These are phyloP conservation scores for Phyllotreta cruciferae DNA, from an alignment of 2,888 invertebrate species.

Conservation along the genomic window DNA sequence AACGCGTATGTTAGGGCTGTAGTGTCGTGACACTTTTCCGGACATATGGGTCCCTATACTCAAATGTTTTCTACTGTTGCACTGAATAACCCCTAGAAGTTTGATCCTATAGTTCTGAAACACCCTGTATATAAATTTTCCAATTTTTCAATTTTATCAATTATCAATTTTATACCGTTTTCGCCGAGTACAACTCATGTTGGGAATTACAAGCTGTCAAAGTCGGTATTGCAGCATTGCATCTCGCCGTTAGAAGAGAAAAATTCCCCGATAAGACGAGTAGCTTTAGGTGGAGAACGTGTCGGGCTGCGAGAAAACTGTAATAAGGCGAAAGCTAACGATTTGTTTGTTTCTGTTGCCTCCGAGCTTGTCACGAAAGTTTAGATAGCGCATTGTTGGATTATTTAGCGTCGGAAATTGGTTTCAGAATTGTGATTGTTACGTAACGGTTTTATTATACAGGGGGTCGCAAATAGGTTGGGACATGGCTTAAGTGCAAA, in stretches of 20 bases:
- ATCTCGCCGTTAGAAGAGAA: conserved; percentile 4
- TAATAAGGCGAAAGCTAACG: conserved; percentile 20
- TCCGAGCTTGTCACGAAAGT: conserved; percentile 28
- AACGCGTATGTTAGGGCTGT: too few relatives aligned
- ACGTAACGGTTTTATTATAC: conserved; percentile 8
- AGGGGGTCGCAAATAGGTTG: too few relatives aligned
- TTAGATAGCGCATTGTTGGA: conserved; percentile 12
- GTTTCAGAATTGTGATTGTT: conserved; percentile 11
- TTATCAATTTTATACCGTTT: too few relatives aligned
- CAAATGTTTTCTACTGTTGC: too few relatives aligned
- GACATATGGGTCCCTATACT: too few relatives aligned
- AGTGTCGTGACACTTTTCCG: too few relatives aligned
- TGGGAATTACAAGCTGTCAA: conserved; percentile 9
- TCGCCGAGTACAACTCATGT: neutral
- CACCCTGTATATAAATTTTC: too few relatives aligned
- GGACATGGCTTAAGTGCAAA: too few relatives aligned
- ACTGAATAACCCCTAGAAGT: too few relatives aligned
- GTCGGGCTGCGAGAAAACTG: conserved; percentile 15
- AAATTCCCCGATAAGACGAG: conserved; percentile 23
- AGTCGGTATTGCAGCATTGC: neutral
- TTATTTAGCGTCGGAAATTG: conserved; percentile 21
- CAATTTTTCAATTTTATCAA: too few relatives aligned
- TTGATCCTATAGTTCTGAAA: too few relatives aligned
- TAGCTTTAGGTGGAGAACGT: conserved; percentile 29
- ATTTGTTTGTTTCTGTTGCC: conserved; percentile 25